A percentile compares a stretch with the other conserved stretches of the same genome.
phyloP scores from a whole-genome alignment of 2,797 vertebrate species.

The Sciurus carolinensis region DNA sequence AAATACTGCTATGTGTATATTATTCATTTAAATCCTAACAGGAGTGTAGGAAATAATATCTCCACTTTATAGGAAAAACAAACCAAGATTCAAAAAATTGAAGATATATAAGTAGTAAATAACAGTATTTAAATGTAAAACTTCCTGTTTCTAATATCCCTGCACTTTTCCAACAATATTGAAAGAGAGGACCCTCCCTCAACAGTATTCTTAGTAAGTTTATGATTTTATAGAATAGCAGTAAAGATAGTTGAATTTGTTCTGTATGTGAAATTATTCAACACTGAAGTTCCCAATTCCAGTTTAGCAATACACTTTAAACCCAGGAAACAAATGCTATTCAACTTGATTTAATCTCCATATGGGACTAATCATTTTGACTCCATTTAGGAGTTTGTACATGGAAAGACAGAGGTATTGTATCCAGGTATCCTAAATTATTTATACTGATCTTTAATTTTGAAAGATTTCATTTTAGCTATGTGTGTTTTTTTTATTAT shows the following conservation, averaged over 20 bases:
- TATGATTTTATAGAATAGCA: not conserved
- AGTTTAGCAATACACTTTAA: conserved; percentile 21
- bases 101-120: not conserved
- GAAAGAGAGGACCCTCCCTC: not conserved
- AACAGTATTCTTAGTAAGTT: not conserved
- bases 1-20: not conserved
- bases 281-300: not conserved
- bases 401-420: not conserved
- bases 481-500: not conserved
- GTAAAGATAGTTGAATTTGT: not conserved
- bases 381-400: not conserved
- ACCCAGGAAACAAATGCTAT: not conserved
- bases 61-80: not conserved
- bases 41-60: not conserved
- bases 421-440: not conserved
- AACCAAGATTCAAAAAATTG: conserved; percentile 12
- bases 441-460: not conserved
- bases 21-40: conserved; percentile 20
- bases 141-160: not conserved
- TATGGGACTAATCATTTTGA: not conserved
- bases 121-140: not conserved
- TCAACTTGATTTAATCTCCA: conserved; percentile 10
- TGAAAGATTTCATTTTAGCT: not conserved
- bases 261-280: conserved; percentile 6
- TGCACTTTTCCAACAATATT: not conserved